Evolutionary conservation across 2,113 vertebrate species (phyloP).

Genomic region (Catharus bicknelli): DNA sequence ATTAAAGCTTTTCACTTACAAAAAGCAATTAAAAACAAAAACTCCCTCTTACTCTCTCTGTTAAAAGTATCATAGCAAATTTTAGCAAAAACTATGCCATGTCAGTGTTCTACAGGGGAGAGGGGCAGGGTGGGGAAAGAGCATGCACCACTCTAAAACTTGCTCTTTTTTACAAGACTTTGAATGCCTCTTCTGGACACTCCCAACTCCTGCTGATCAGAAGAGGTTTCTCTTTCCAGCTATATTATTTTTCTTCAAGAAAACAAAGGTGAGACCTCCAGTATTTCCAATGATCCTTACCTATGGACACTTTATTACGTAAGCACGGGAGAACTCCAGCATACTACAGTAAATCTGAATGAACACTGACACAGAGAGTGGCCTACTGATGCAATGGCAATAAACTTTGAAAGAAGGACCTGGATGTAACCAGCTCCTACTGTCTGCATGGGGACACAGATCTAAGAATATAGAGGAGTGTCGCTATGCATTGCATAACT

Average conservation of each 20-base stretch:
- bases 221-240: background rate
- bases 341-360: background rate
- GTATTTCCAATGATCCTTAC: background rate
- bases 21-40: background rate
- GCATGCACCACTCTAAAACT: background rate
- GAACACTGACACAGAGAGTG: background rate
- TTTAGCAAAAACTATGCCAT: background rate
- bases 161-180: background rate
- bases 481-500: background rate
- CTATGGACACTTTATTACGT: background rate
- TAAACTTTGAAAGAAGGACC: background rate
- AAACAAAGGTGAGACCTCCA: background rate
- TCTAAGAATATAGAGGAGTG: background rate
- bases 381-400: background rate
- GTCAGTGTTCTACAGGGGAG: rapidly evolving
- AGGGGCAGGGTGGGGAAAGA: background rate
- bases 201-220: background rate
- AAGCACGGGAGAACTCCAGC: rapidly evolving
- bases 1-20: background rate
- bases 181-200: background rate
- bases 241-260: background rate
- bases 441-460: background rate
- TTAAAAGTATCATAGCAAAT: background rate
- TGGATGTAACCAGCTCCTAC: background rate
- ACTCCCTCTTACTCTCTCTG: background rate